Conservation (phyloP, 2,888 invertebrate genomes). For the Dyspetes luteomarginatus region DNA sequence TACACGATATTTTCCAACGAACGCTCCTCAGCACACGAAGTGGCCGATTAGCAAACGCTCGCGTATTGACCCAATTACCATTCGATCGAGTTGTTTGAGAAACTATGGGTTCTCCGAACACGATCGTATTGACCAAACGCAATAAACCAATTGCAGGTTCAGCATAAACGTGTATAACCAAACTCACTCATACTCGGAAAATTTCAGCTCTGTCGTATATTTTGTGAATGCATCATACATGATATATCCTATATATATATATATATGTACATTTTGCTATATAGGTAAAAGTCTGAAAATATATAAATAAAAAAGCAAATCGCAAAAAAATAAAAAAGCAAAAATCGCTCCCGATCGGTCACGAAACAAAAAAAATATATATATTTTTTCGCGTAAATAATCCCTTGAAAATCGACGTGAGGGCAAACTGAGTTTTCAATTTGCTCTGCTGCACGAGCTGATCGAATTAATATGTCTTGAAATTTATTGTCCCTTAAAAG, state of each 20-base stretch:
- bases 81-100: slow-evolving; percentile 45
- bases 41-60: slow-evolving; percentile 47
- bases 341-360: too few species aligned
- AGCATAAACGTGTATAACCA: background rate
- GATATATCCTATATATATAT: background rate
- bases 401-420: too few species aligned
- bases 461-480: too few species aligned
- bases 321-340: too few species aligned
- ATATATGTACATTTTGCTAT: too few species aligned
- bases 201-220: background rate
- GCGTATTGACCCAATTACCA: slow-evolving; percentile 48
- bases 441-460: too few species aligned
- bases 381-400: too few species aligned
- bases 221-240: background rate
- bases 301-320: too few species aligned
- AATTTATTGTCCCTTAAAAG: too few species aligned
- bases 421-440: too few species aligned
- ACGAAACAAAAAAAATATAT: too few species aligned
- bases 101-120: slow-evolving; percentile 36
- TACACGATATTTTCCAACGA: slow-evolving; percentile 18
- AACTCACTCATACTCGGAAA: background rate
- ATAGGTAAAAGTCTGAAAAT: too few species aligned
- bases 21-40: slow-evolving; percentile 29
- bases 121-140: slow-evolving; percentile 34
- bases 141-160: background rate